Evolutionary conservation across 2,113 vertebrate genomes (phyloP).

Genomic region (Heptranchias perlo): DNA sequence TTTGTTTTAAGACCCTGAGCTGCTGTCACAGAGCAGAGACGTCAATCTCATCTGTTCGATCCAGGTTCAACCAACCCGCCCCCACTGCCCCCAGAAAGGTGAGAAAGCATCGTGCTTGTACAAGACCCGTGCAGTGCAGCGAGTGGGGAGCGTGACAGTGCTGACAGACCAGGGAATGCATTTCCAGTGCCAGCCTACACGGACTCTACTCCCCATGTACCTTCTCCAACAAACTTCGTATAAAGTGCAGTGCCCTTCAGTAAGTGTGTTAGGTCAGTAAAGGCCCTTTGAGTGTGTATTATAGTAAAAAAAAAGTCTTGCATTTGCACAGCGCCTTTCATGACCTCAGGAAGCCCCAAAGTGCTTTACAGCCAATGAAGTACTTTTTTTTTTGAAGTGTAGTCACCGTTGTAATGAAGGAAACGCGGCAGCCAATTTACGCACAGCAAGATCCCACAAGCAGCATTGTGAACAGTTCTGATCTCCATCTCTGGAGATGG

Average conservation of each 20-base stretch:
- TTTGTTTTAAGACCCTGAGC: not conserved
- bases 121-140: not conserved
- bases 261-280: not conserved
- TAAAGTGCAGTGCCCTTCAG: not conserved
- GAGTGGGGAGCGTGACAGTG: not conserved
- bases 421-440: not conserved
- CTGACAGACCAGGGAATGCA: not conserved
- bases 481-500: no score
- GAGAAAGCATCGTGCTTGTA: not conserved
- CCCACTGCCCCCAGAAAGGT: not conserved
- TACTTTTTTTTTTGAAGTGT: no score
- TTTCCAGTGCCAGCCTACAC: no score
- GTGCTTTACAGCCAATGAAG: no score
- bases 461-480: no score
- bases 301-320: not conserved
- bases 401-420: not conserved
- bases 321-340: not conserved
- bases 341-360: not conserved
- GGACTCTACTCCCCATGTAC: not conserved
- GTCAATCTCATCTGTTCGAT: not conserved
- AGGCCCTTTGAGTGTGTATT: not conserved
- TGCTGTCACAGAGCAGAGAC: not conserved
- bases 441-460: not conserved
- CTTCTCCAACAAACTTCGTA: not conserved
- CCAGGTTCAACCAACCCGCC: not conserved